These are phyloP conservation scores for Heliconius ethilla DNA, from an alignment of 2,888 invertebrate species.

Conservation along the genomic window DNA sequence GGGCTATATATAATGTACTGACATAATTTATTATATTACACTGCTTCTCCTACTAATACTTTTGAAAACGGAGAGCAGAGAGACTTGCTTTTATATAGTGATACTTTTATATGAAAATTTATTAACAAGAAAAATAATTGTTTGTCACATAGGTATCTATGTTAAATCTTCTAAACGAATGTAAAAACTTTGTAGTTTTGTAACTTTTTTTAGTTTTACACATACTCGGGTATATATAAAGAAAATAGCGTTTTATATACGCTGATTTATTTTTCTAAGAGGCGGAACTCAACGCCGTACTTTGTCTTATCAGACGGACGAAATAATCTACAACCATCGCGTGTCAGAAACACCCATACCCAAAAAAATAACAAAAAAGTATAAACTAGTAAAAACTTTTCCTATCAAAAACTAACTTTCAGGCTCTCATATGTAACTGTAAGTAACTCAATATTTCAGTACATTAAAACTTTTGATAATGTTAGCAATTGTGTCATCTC, in stretches of 20 bases:
- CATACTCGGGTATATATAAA: too few species aligned
- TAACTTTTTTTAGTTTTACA: too few species aligned
- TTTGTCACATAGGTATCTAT: too few species aligned
- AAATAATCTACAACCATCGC: background rate
- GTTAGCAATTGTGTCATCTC: constrained; percentile 34
- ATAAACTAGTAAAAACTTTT: background rate
- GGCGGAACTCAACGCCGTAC: background rate
- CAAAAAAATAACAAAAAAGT: background rate
- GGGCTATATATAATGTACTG: background rate
- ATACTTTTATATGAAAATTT: too few species aligned
- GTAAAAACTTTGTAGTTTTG: too few species aligned
- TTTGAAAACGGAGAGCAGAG: too few species aligned
- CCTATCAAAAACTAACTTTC: constrained; percentile 1
- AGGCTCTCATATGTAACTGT: background rate
- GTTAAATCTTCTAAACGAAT: too few species aligned
- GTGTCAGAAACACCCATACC: background rate
- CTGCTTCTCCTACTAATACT: too few species aligned
- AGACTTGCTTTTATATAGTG: too few species aligned
- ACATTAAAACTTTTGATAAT: constrained; percentile 32
- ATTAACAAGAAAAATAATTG: too few species aligned
- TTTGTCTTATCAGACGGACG: background rate
- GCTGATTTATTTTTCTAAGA: background rate
- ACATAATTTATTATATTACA: too few species aligned
- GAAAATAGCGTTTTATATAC: too few species aligned
- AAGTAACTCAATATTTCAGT: constrained; percentile 8